Base-by-base conservation (phyloP, 2,888 invertebrate species). In the Calliphora vomitoria region DNA sequence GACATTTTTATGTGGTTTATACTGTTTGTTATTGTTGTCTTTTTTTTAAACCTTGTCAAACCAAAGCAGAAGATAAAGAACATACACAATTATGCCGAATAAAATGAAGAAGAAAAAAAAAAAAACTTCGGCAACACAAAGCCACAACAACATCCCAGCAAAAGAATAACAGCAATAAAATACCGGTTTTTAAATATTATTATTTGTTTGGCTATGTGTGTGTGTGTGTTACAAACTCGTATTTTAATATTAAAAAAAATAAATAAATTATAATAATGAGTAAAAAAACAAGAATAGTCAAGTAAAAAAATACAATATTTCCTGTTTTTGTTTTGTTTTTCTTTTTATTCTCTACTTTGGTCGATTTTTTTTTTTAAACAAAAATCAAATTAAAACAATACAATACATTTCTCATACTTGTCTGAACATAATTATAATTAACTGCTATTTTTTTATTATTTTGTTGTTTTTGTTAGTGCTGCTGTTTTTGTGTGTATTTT, bases 241-340 rank as follows among this genome's bases (percentile, higher is more conserved):
- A 35, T 82, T 74, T 76, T 58, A 25, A 44, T 31, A 62, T 18
- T 8, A 60, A 35, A 60, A 82, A 69, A 72, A 13, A 60, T 35
- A 60, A 69, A 76, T 25, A 82, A 25, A 71, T n/a, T 64, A 79
- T 35, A 60, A 44, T 47, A 71, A 81, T 41, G 41, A 47, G 44
- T 25, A 53, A n/a, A 79, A n/a, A 58, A 55, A 55, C 8, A 41
- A 80, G 50, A 80, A 81, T 72, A 41, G 41, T 55, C 53, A 71
- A 71, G 62, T 80, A 71, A 72, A 55, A 78, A 60, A 79, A 85
- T 64, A 75, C 47, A 80, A 86, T 83, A 83, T 86, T 86, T 86
- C 86, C 86, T 86, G 86, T 83, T 86, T 86, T 86, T 86, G 82
- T n/a, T n/a, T n/a, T n/a, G 20, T 72, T 47, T 41, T 44, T 25